phyloP scores from a whole-genome alignment of 2,888 invertebrate genomes.

The Drosophila nigritarsus region DNA sequence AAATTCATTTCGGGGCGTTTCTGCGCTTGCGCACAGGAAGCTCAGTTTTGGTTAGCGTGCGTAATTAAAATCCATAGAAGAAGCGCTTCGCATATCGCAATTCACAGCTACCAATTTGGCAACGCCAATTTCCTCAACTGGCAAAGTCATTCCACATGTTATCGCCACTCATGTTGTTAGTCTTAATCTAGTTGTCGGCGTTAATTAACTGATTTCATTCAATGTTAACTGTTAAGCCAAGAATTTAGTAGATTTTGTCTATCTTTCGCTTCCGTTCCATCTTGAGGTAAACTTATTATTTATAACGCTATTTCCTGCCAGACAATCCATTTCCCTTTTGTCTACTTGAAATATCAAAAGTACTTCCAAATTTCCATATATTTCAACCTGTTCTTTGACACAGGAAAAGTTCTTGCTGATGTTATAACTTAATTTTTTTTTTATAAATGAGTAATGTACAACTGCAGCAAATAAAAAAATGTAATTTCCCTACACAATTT shows the following conservation, averaged over 20 bases:
- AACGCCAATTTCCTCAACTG: constrained; percentile 44
- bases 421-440: background rate
- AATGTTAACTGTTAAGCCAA: background rate
- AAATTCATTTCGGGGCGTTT: constrained; percentile 9
- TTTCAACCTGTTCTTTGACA: background rate
- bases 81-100: constrained; percentile 26
- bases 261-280: constrained; percentile 17
- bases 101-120: constrained; percentile 33
- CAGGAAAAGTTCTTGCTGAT: background rate
- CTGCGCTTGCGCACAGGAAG: constrained; percentile 42
- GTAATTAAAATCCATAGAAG: constrained; percentile 45
- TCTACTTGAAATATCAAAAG: background rate
- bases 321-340: background rate
- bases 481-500: constrained; percentile 1
- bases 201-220: background rate
- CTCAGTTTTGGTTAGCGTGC: constrained; percentile 34
- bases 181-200: constrained; percentile 10
- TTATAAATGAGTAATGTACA: constrained; percentile 42
- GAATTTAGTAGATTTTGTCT: background rate
- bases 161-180: background rate
- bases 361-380: background rate
- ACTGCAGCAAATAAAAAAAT: constrained; percentile 14
- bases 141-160: constrained; percentile 11
- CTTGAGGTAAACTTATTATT: background rate
- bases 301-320: constrained; percentile 11